Evolutionary conservation across 2,113 vertebrate genomes (phyloP).

Genomic region (Pholis gunnellus): DNA sequence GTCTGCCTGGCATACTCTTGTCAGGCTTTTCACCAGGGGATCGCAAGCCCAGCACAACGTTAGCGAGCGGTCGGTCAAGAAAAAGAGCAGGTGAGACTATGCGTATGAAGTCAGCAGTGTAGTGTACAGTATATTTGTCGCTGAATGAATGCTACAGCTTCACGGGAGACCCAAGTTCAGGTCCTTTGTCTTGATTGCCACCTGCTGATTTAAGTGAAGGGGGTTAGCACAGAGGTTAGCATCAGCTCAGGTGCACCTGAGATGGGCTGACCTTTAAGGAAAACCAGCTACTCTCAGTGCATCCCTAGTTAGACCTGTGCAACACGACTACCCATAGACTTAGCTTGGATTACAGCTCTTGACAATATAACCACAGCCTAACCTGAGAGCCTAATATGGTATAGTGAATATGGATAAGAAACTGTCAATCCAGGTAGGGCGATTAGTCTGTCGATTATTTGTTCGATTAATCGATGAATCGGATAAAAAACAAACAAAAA

Average conservation of each 20-base stretch:
- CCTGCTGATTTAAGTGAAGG: too few species aligned
- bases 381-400: background rate
- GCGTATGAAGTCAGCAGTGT: too few species aligned
- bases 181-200: background rate
- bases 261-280: too few species aligned
- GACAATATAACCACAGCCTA: background rate
- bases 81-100: background rate
- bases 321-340: background rate
- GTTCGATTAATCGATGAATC: too few species aligned
- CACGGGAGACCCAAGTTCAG: background rate
- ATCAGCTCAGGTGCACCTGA: too few species aligned
- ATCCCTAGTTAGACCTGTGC: background rate
- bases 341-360: background rate
- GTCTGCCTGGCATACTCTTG: background rate
- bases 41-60: background rate
- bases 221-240: too few species aligned
- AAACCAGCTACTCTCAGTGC: too few species aligned
- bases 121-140: too few species aligned
- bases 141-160: too few species aligned
- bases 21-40: too few species aligned
- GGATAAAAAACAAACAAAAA: too few species aligned
- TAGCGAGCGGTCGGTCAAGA: background rate
- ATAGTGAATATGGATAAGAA: background rate
- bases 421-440: background rate
- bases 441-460: too few species aligned